Evolutionary conservation across 1,140 invertebrate genomes (phyloP).

Genomic region (Tachypleus tridentatus): DNA sequence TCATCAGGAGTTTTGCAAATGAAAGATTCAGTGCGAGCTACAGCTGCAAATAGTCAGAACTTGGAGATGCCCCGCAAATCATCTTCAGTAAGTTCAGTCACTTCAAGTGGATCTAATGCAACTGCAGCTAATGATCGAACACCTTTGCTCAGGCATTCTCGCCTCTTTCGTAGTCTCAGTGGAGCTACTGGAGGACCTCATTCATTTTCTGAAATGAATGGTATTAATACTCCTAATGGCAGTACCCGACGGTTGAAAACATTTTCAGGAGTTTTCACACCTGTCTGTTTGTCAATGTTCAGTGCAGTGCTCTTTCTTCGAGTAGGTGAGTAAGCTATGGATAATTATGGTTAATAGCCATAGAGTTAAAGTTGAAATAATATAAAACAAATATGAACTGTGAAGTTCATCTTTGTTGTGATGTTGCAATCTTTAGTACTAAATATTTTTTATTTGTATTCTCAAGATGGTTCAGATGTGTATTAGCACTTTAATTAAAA

Average conservation of each 20-base stretch:
- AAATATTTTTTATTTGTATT: constrained; percentile 1
- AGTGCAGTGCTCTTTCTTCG: constrained; percentile 92
- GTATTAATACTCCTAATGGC: not conserved
- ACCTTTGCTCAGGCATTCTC: constrained; percentile 21
- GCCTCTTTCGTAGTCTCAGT: constrained; percentile 25
- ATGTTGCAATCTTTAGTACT: not conserved
- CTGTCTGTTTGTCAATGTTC: constrained; percentile 96
- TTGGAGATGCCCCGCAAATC: too few species aligned
- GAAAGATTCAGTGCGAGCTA: too few species aligned
- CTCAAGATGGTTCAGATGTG: constrained; percentile 18
- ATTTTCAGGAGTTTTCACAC: constrained; percentile 93
- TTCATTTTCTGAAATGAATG: constrained; percentile 1
- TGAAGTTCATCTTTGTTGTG: not conserved
- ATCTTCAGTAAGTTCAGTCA: too few species aligned
- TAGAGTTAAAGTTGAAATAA: not conserved
- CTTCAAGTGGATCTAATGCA: too few species aligned
- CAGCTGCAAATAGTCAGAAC: too few species aligned
- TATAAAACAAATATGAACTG: constrained; percentile 1
- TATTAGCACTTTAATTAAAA: too few species aligned
- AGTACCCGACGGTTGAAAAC: constrained; percentile 61
- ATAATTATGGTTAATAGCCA: not conserved
- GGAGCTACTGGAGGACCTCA: constrained; percentile 6
- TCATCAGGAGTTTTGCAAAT: too few species aligned
- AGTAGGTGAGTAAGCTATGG: constrained; percentile 58
- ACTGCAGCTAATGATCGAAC: constrained; percentile 14